Evolutionary conservation across 2,113 vertebrate genomes (phyloP).

Genomic region (Syrmaticus mikado): DNA sequence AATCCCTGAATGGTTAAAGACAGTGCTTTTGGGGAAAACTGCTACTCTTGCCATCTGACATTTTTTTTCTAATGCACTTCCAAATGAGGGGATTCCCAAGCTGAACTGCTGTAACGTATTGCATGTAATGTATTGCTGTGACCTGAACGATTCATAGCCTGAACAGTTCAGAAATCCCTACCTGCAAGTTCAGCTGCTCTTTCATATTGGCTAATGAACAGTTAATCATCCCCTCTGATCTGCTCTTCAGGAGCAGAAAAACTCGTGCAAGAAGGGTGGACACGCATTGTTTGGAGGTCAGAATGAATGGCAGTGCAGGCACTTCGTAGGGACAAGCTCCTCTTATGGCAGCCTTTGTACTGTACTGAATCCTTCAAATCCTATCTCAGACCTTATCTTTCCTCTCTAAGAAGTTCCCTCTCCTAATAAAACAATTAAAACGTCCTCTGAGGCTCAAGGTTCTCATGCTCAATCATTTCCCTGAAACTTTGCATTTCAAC

Average conservation of each 20-base stretch:
- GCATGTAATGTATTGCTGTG: neutral
- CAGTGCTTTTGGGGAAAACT: neutral
- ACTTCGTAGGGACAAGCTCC: neutral
- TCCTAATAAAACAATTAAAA: neutral
- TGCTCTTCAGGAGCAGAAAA: neutral
- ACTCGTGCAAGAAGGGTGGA: neutral
- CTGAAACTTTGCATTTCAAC: neutral
- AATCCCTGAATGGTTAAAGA: slow-evolving; percentile 25
- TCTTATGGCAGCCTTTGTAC: neutral
- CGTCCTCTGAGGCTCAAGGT: neutral
- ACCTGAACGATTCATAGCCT: neutral
- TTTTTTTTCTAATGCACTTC: neutral
- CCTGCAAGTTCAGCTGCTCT: neutral
- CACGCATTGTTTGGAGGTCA: neutral
- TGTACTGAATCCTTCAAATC: neutral
- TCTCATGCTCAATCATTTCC: neutral
- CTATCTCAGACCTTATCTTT: neutral
- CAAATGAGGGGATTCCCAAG: neutral
- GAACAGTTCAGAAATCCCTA: neutral
- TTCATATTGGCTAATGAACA: neutral
- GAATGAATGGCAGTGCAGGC: neutral
- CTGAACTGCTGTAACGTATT: neutral
- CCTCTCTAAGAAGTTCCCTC: neutral
- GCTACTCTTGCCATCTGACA: neutral
- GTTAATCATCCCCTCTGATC: neutral